Evolutionary conservation across 1,140 invertebrate species (phyloP), one percentile per base, ranked within the genome.

Genomic region (Drosophila nebulosa): DNA sequence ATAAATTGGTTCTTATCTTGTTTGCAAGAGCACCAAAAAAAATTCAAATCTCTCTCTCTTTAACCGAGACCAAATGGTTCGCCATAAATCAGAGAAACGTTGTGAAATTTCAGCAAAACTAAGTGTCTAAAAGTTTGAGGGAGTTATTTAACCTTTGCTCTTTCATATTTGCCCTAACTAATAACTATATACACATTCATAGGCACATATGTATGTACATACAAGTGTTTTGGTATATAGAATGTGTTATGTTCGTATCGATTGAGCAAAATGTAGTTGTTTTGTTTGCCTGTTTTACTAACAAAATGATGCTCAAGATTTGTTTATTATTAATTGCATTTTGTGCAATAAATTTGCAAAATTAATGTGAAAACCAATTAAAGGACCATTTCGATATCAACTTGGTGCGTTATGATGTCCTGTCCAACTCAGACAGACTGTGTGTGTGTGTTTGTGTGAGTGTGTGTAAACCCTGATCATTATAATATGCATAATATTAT

Each of bases 281-380:
- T 46, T 46, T 46, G 39, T 46, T 46, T 46, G 39, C 39, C 39
- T 46, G 39, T 46, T 46, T 46, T 57, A 63, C 69, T 64, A 64
- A 53, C 70, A 73, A 66, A 50, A 53, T 61, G 72, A 73, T 83
- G 79, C 80, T 57, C 72, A 70, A 52, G 73, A 68, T 65, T 85
- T 77, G 69, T 77, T 77, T 80, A 77, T 86, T 85, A 84, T 84
- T 84, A 85, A 85, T 85, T 85, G 80, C 77, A 85, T 76, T 75
- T 62, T 58, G 78, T 62, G 81, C 73, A 86, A 86, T 85, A 86
- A 85, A 85, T 85, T 85, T 85, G 80, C 80, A 85, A 85, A 85
- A 86, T 85, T 85, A 85, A 85, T 85, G 73, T 64, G 81, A 86
- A 85, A 85, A 85, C 80, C 81, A 85, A 85, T 85, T 85, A 86